Percentiles rank a stretch among this genome's conserved stretches.
These are phyloP conservation scores for Papilio polyxenes DNA, from an alignment of 1,140 invertebrate genomes.

Conservation along the genomic window DNA sequence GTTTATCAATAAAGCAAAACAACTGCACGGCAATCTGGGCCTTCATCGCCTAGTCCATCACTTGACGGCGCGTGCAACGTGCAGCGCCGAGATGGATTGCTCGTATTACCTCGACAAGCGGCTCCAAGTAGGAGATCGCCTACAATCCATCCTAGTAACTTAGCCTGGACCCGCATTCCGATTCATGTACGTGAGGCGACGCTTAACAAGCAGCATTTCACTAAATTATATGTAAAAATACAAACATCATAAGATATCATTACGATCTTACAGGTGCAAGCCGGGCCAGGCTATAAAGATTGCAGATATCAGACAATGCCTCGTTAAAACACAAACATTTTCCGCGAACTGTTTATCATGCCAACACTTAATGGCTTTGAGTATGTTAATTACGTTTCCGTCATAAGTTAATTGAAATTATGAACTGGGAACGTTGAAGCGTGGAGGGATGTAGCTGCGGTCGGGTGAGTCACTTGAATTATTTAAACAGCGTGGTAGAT, in stretches of 20 bases:
- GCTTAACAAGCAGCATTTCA: conserved; percentile 52
- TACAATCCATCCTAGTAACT: conserved; percentile 65
- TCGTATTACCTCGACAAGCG: conserved; percentile 72
- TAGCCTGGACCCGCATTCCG: conserved; percentile 50
- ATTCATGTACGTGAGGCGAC: conserved; percentile 52
- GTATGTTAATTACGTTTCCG: conserved; percentile 57
- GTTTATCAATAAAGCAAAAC: conserved; percentile 75
- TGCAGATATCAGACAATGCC: conserved; percentile 57
- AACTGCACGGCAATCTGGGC: conserved; percentile 71
- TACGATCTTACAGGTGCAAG: conserved; percentile 51
- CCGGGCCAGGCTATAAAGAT: conserved; percentile 48
- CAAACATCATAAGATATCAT: conserved; percentile 50
- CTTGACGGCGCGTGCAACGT: conserved; percentile 46
- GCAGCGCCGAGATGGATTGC: conserved; percentile 73
- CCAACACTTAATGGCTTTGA: conserved; percentile 50
- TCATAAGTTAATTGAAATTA: conserved; percentile 73
- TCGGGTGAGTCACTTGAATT: conserved; percentile 48
- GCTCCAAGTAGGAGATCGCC: conserved; percentile 68
- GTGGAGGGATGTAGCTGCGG: conserved; percentile 50
- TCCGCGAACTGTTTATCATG: conserved; percentile 54
- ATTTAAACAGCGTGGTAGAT: conserved; percentile 70
- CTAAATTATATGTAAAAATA: conserved; percentile 49
- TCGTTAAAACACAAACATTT: conserved; percentile 49
- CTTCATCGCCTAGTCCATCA: conserved; percentile 75
- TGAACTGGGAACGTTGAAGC: conserved; percentile 55